Evolutionary conservation across 2,888 invertebrate genomes (phyloP).

Genomic region (Raillietiella orientalis): DNA sequence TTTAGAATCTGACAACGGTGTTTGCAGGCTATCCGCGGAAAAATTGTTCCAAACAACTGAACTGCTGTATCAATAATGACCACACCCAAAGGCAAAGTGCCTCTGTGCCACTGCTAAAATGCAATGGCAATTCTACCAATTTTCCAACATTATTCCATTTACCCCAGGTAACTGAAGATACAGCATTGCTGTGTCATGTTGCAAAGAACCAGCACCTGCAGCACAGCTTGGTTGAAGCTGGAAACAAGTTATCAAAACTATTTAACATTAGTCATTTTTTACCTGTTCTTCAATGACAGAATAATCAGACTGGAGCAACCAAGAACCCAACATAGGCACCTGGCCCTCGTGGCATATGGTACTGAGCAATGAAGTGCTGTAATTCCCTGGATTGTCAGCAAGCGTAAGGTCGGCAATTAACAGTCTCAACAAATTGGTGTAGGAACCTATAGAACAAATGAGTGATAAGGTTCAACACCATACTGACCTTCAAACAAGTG

Average conservation of each 20-base stretch:
- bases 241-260: constrained; percentile 9
- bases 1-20: constrained; percentile 91
- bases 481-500: constrained; percentile 36
- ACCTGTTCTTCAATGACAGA: constrained; percentile 92
- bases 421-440: constrained; percentile 59
- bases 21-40: constrained; percentile 74
- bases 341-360: constrained; percentile 60
- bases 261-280: constrained; percentile 7
- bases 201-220: constrained; percentile 77
- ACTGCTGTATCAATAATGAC: constrained; percentile 89
- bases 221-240: constrained; percentile 81
- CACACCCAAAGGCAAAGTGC: constrained; percentile 67
- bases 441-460: constrained; percentile 21
- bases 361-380: constrained; percentile 47
- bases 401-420: constrained; percentile 80
- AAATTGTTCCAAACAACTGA: constrained; percentile 64
- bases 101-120: no score
- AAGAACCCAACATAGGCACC: constrained; percentile 67
- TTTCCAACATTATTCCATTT: neutral
- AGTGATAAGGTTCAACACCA: neutral
- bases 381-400: constrained; percentile 71
- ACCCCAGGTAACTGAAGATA: constrained; percentile 23
- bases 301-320: constrained; percentile 87
- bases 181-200: constrained; percentile 78
- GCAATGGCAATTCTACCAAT: no score